Evolutionary conservation across 2,888 invertebrate genomes (phyloP), one percentile per base, ranked within the genome.

Genomic region (Heteromurus nitidus): DNA sequence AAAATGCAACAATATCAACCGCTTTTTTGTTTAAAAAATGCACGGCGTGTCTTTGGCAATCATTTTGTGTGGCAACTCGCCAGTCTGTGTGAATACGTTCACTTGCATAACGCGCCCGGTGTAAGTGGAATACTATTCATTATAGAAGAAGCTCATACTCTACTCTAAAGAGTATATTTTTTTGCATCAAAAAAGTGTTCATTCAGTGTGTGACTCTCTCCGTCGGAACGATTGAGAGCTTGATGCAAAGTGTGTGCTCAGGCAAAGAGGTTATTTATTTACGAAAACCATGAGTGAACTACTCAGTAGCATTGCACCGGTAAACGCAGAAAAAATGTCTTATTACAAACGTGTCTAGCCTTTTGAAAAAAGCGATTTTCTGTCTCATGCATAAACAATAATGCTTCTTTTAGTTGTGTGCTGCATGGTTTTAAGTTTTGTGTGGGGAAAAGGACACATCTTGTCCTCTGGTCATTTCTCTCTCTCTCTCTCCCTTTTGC

Each of bases 31-130:
- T 42, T 42, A 42, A 65, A 62, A 36, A 60, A 72, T 67, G 62
- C 55, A 58, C 67, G 79, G 31, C 79, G 70, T 65, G 70, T 79
- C 70, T 79, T 80, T 65, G 72, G 58, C 73, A 80, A 72, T 72
- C 64, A 65, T 79, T 70, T 58, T 73, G 18, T 73, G 58, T 73
- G 80, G 80, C 80, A 73, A 65, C 18, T 80, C 47, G 80, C 80
- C 80, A 73, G 73, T 80, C 7, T 26, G 20, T 24, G 31, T 31
- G 53, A 42, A n/a, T n/a, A n/a, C n/a, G n/a, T n/a, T n/a, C n/a
- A n/a, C n/a, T n/a, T n/a, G n/a, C n/a, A n/a, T n/a, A n/a, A n/a
- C n/a, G n/a, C n/a, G n/a, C n/a, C n/a, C n/a, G n/a, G n/a, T n/a
- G n/a, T n/a, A n/a, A n/a, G n/a, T n/a, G n/a, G n/a, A n/a, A n/a